phyloP scores from a whole-genome alignment of 2,797 vertebrate genomes.

The Tokudaia muenninki region DNA sequence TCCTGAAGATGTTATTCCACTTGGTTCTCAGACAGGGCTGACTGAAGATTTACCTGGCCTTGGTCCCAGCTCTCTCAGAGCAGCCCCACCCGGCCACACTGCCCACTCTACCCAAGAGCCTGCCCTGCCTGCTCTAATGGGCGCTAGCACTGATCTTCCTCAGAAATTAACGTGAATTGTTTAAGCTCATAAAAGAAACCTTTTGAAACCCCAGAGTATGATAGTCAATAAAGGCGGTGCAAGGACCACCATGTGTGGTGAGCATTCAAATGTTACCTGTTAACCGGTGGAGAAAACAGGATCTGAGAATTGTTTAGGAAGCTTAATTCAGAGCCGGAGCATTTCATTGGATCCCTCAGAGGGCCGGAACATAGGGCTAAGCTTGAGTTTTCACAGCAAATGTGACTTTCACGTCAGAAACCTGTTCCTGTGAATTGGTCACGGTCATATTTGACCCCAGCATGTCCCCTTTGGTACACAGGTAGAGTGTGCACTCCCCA shows the following conservation, averaged over 20 bases:
- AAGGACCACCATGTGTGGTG: neutral
- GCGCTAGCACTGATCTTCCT: neutral
- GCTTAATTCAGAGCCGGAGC: neutral
- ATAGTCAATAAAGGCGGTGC: neutral
- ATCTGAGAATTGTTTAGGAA: neutral
- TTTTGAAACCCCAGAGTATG: neutral
- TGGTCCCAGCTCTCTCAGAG: neutral
- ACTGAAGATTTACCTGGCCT: neutral
- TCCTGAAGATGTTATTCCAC: neutral
- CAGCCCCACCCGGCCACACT: neutral
- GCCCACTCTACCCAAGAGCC: neutral
- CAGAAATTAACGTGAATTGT: neutral
- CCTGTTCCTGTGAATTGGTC: neutral
- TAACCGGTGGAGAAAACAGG: neutral
- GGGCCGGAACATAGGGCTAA: neutral
- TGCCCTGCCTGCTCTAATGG: neutral
- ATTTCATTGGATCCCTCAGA: neutral
- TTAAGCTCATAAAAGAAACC: neutral
- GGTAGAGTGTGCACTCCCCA: neutral
- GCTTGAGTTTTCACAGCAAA: neutral
- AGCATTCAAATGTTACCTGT: neutral
- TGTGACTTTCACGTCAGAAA: neutral
- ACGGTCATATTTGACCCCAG: neutral
- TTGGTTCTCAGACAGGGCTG: neutral
- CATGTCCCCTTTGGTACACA: neutral